These are phyloP conservation scores for Brachyistius frenatus DNA, from an alignment of 2,113 vertebrate genomes.

Conservation along the genomic window DNA sequence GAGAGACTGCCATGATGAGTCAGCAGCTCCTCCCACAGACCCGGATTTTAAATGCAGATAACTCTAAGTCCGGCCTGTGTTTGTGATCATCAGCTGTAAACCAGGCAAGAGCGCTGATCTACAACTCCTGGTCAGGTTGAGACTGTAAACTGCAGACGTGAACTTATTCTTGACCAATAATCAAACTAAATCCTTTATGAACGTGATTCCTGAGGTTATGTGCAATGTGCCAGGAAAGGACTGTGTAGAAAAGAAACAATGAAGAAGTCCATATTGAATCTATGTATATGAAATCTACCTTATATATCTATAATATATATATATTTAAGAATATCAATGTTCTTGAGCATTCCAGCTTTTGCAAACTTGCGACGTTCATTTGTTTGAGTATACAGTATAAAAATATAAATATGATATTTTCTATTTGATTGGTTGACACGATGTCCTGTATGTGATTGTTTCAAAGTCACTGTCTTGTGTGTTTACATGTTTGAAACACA, in stretches of 20 bases:
- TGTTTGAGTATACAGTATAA: constrained; percentile 72
- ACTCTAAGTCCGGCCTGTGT: neutral
- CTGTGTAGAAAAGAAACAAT: constrained; percentile 52
- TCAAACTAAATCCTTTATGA: constrained; percentile 21
- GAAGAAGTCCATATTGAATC: constrained; percentile 58
- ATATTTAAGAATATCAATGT: constrained; percentile 83
- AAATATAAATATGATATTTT: constrained; percentile 69
- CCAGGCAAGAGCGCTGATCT: constrained; percentile 10
- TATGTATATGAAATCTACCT: too few relatives aligned
- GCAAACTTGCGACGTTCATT: constrained; percentile 74
- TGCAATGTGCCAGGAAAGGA: constrained; percentile 80
- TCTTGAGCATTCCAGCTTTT: constrained; percentile 85
- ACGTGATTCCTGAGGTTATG: constrained; percentile 63
- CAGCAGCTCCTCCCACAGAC: constrained; percentile 8
- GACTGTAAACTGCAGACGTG: constrained; percentile 19
- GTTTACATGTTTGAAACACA: constrained; percentile 84
- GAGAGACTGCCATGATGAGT: constrained; percentile 5
- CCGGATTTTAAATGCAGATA: constrained; percentile 9
- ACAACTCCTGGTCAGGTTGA: too few relatives aligned
- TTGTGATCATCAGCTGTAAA: constrained; percentile 25
- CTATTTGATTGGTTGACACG: constrained; percentile 76
- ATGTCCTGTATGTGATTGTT: constrained; percentile 82
- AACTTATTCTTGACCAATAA: constrained; percentile 35
- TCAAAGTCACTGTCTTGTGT: constrained; percentile 83
- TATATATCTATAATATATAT: constrained; percentile 71